Evolutionary conservation across 1,140 invertebrate genomes (phyloP), one percentile per base, ranked within the genome.

Genomic region (Drosophila kikkawai): DNA sequence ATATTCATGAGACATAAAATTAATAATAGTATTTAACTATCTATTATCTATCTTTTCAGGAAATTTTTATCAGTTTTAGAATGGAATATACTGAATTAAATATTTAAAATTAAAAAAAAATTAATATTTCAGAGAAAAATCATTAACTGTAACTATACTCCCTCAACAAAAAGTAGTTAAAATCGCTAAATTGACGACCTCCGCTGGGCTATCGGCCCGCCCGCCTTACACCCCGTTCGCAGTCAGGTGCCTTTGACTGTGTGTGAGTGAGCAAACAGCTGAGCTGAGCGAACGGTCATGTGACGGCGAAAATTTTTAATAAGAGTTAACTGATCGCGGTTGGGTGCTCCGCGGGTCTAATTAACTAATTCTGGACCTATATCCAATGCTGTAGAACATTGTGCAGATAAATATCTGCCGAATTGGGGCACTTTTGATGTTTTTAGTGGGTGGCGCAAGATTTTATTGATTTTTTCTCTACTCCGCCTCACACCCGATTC

Each of bases 271-370:
- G 83, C 84, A 80, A 87, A 87, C 83, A 87, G 83, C 83, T 87
- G 85, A 87, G 80, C 85, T 48, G 47, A 64, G 58, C 65, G 50
- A 60, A 67, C 36, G 80, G 85, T 88, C 85, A 88, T 88, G 85
- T 88, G 85, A 88, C 85, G 71, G 45, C 51, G 81, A 88, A 88
- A 88, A 88, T 85, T 88, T 88, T 88, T 48, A 75, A 68, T 81
- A 75, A 53, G 37, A 53, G 42, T 44, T 44, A 65, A 69, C 83
- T 73, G 59, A 26, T 48, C 37, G 17, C 15, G 42, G 36, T 53
- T 47, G 48, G 44, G 44, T 37, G 32, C 42, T 58, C 22, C 12
- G 1, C 17, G 15, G 63, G 17, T n/a, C 32, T 37, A 15, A 17
- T 29, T 15, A 39, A 34, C 44, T n/a, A 15, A n/a, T 22, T 37